These are phyloP conservation scores for Ptyas mucosa DNA, from an alignment of 2,113 vertebrate genomes.

Conservation along the genomic window DNA sequence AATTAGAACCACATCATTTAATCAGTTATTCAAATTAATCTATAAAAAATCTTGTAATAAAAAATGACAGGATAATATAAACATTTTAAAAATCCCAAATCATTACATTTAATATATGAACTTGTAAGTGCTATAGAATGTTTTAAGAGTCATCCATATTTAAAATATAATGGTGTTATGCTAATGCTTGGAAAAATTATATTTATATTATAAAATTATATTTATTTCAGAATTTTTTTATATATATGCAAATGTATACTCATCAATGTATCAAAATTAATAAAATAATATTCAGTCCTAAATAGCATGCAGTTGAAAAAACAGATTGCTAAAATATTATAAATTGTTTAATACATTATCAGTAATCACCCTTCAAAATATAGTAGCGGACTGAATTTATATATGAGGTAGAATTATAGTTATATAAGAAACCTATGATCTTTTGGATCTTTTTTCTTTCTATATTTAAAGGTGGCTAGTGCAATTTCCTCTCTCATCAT, in stretches of 20 bases:
- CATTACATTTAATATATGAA: not conserved
- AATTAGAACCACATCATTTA: not conserved
- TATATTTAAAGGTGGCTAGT: not conserved
- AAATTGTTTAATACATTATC: not conserved
- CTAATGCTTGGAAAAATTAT: not conserved
- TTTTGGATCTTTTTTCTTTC: not conserved
- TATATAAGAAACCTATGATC: not conserved
- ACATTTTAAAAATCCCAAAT: not conserved
- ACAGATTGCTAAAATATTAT: not conserved
- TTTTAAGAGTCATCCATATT: not conserved
- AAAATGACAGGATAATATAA: not conserved
- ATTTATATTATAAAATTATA: not conserved
- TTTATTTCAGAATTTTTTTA: not conserved
- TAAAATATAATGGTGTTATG: not conserved
- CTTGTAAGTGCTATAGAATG: not conserved
- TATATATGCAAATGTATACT: not conserved
- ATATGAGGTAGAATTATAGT: not conserved
- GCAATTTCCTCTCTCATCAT: not conserved
- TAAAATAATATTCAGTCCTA: not conserved
- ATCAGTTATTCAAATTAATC: not conserved
- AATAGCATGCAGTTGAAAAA: not conserved
- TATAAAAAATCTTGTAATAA: not conserved
- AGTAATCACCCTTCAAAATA: not conserved
- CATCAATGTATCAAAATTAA: not conserved
- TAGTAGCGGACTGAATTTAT: not conserved